Evolutionary conservation across 1,140 invertebrate genomes (phyloP).

Genomic region (Drosophila tsacasi): DNA sequence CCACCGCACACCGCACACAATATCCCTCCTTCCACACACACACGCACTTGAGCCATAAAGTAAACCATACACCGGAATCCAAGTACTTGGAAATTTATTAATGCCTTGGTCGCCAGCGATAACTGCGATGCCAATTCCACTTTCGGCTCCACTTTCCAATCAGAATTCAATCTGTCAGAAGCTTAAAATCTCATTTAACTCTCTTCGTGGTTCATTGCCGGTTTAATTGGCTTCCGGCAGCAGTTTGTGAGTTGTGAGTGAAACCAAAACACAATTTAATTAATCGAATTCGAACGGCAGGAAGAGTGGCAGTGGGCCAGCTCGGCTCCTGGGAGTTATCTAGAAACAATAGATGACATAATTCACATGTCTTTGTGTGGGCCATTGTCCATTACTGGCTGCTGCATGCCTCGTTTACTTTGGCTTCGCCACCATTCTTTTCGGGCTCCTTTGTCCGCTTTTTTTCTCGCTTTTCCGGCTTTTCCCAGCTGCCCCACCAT

Average conservation of each 20-base stretch:
- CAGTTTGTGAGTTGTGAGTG: slow-evolving; percentile 21
- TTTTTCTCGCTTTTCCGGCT: slow-evolving; percentile 24
- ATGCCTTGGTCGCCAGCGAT: slow-evolving; percentile 40
- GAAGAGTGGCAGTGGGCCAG: slow-evolving; percentile 18
- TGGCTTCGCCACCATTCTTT: slow-evolving; percentile 55
- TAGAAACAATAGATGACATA: slow-evolving; percentile 51
- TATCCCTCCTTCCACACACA: neutral
- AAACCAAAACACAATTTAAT: slow-evolving; percentile 65
- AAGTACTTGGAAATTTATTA: slow-evolving; percentile 78
- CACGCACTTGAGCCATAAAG: slow-evolving; percentile 68
- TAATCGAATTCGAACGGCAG: slow-evolving; percentile 53
- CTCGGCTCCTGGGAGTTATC: slow-evolving; percentile 41
- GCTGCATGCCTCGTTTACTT: slow-evolving; percentile 63
- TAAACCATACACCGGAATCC: slow-evolving; percentile 62
- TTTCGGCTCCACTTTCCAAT: slow-evolving; percentile 34
- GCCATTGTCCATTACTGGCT: slow-evolving; percentile 42
- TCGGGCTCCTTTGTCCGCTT: slow-evolving; percentile 20
- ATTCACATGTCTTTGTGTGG: slow-evolving; percentile 45
- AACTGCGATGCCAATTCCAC: slow-evolving; percentile 41
- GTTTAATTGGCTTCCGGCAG: slow-evolving; percentile 56
- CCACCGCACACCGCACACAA: slow-evolving; percentile 40
- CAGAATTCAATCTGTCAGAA: slow-evolving; percentile 43
- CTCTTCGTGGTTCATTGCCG: slow-evolving; percentile 48
- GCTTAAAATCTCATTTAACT: slow-evolving; percentile 60
- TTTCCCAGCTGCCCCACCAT: neutral